Base-by-base conservation (phyloP, 2,113 vertebrate species). In the Lota lota region DNA sequence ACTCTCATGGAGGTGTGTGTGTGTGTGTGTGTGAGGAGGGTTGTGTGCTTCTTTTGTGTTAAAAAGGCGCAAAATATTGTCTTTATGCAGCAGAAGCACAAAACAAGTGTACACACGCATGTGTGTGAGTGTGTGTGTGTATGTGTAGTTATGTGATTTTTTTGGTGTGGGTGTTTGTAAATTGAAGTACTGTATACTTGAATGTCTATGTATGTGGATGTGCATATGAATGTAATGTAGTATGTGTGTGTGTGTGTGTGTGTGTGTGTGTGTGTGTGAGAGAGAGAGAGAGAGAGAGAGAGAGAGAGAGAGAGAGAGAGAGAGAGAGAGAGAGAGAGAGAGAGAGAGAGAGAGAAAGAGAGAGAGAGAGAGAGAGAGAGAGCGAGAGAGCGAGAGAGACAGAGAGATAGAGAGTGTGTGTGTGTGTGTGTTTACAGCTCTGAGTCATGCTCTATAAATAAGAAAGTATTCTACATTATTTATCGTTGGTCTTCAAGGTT, bases 1-100 rank as follows among this genome's bases (percentile, higher is more conserved):
- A 94, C 94, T 0, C 92, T 99, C 80, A 98, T 96, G 94, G 96
- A 99, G 95, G 97, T 99, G 16, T 64, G 21, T 68, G 66, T 70
- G 63, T 59, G 56, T 67, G 56, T 71, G 21, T 57, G 57, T 64
- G 50, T 71, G 70, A 66, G 64, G 61, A 17, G 17, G 10, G 16
- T 17, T 33, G 53, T 56, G 10, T 16, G n/a, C 24, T 18, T 33
- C 28, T 33, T 6, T 33, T 33, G 28, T 33, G 28, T 33, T 2
- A 33, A 33, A 33, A 33, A 33, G 28, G 2, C 28, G 28, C 28
- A 33, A 33, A 33, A 33, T 33, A 33, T 33, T 33, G 22, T 17
- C 1, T 62, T 14, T 17, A 4, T 62, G 61, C 3, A 33, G 61
- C 3, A 33, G 28, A 33, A 33, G 28, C 28, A 33, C 28, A 33